Evolutionary conservation across 1,140 invertebrate species (phyloP).

Genomic region (Drosophila micromelanica): DNA sequence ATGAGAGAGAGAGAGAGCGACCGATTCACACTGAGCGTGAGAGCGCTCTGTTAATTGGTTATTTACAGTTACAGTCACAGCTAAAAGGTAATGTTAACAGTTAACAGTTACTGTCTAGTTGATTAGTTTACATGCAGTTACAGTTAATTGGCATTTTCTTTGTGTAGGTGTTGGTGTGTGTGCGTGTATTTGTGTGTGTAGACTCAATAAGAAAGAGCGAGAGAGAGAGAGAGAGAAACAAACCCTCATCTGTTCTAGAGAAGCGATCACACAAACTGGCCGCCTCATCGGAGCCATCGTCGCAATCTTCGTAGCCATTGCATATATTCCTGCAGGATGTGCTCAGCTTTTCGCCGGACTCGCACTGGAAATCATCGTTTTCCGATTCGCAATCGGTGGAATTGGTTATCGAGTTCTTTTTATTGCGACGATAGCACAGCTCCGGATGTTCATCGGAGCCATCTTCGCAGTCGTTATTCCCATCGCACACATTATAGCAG

Average conservation of each 20-base stretch:
- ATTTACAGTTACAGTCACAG: background rate
- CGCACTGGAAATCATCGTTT: conserved; percentile 13
- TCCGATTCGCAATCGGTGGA: conserved; percentile 1
- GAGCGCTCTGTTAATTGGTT: no score
- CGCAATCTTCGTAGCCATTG: background rate
- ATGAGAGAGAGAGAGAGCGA: conserved; percentile 1
- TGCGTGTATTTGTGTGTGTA: background rate
- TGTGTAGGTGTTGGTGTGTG: background rate
- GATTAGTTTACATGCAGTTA: background rate
- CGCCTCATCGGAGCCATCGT: conserved; percentile 15
- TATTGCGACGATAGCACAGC: conserved; percentile 12
- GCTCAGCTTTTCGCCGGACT: background rate
- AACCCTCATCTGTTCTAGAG: conserved; percentile 1
- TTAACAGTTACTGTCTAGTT: background rate
- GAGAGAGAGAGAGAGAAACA: conserved; percentile 9
- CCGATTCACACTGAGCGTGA: background rate
- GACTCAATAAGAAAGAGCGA: conserved; percentile 1
- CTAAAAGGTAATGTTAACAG: background rate
- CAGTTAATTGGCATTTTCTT: background rate
- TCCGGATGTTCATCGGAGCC: conserved; percentile 34
- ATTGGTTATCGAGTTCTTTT: background rate
- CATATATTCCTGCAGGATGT: conserved; percentile 2
- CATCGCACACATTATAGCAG: conserved; percentile 29
- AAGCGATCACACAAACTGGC: no score
- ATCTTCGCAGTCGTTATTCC: conserved; percentile 15